These are phyloP conservation scores for Pocillopora meandrina DNA, from an alignment of 92 coral and sea anemone species.

Conservation along the genomic window DNA sequence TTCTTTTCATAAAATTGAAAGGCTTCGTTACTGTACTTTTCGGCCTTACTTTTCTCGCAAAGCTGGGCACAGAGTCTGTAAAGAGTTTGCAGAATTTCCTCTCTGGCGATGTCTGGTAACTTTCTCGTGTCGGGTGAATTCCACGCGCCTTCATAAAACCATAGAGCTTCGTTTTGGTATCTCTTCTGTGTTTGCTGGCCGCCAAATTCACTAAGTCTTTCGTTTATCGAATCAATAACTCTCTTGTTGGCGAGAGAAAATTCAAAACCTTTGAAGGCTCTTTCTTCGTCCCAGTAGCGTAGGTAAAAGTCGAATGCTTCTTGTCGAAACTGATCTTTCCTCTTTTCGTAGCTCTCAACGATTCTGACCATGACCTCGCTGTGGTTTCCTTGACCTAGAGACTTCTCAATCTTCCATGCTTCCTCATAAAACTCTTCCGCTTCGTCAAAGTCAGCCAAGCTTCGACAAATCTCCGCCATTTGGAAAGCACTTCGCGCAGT, in stretches of 20 bases:
- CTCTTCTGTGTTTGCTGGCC: conserved; percentile 6
- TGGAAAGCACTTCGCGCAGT: conserved; percentile 62
- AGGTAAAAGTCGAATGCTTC: conserved; percentile 28
- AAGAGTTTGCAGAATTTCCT: background rate
- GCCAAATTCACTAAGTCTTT: background rate
- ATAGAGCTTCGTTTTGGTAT: conserved; percentile 19
- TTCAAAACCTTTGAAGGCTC: conserved; percentile 12
- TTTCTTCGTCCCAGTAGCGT: conserved; percentile 39
- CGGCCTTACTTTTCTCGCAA: background rate
- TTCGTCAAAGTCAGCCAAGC: conserved; percentile 19
- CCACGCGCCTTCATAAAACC: conserved; percentile 40
- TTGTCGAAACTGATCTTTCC: conserved; percentile 7
- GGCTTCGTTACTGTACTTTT: background rate
- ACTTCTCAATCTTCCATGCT: conserved; percentile 62
- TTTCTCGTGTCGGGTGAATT: conserved; percentile 19
- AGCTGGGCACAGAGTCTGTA: background rate
- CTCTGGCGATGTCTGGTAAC: background rate
- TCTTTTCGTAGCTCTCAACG: background rate
- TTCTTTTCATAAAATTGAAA: conserved; percentile 9
- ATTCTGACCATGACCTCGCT: conserved; percentile 53
- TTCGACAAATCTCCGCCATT: conserved; percentile 38
- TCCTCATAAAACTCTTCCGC: conserved; percentile 50
- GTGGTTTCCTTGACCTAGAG: conserved; percentile 50
- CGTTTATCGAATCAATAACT: conserved; percentile 18
- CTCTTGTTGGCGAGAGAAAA: conserved; percentile 8